Conservation (phyloP, 1,140 invertebrate genomes). For the Apolygus lucorum region DNA sequence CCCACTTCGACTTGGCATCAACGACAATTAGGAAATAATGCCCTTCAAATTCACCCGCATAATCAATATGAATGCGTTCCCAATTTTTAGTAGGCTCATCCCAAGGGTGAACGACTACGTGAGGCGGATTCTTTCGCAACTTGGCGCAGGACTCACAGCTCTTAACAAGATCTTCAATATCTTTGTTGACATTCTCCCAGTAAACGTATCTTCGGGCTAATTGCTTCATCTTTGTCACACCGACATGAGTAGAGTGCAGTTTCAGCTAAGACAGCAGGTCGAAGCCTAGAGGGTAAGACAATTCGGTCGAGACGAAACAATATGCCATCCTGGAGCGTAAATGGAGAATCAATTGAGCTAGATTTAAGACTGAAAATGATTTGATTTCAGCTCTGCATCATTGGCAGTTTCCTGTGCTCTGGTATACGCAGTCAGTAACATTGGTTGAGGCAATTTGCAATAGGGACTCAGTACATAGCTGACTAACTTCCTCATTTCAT, state of each 20-base stretch:
- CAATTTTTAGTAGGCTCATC: not conserved
- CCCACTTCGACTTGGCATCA: too few species aligned
- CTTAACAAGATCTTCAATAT: constrained; percentile 34
- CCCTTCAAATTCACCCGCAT: too few species aligned
- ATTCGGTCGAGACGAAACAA: constrained; percentile 19
- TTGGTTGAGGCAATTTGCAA: not conserved
- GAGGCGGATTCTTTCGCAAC: constrained; percentile 28
- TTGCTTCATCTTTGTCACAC: constrained; percentile 36
- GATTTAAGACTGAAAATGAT: not conserved
- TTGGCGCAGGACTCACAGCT: constrained; percentile 32
- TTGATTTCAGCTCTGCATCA: constrained; percentile 12
- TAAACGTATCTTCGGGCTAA: constrained; percentile 32
- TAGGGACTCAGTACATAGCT: not conserved
- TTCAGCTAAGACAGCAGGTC: constrained; percentile 21
- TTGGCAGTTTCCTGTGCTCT: constrained; percentile 2
- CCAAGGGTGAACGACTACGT: not conserved
- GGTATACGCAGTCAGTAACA: not conserved
- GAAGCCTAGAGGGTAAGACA: constrained; percentile 25
- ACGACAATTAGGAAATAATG: too few species aligned
- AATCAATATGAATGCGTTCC: not conserved
- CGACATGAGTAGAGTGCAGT: constrained; percentile 32
- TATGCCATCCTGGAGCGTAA: not conserved
- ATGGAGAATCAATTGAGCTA: not conserved
- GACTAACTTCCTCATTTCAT: too few species aligned
- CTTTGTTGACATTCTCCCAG: constrained; percentile 33